phyloP scores from a whole-genome alignment of 2,888 invertebrate genomes.

The Bembecia ichneumoniformis region DNA sequence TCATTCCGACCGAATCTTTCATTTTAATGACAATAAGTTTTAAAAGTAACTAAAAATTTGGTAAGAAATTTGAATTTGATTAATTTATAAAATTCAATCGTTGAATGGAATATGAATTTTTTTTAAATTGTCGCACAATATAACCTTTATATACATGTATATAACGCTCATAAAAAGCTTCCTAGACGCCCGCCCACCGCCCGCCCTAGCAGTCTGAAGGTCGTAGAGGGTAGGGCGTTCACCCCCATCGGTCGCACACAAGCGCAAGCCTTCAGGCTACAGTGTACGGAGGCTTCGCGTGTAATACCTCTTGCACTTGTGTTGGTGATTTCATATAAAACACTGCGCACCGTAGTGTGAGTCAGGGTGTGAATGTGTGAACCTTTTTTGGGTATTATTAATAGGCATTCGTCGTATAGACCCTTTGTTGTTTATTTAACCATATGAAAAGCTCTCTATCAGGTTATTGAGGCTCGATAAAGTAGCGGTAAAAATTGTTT shows the following conservation, averaged over 20 bases:
- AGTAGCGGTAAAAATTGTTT: not conserved
- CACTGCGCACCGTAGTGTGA: constrained; percentile 2
- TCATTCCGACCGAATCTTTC: too few species aligned
- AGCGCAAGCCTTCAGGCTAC: not conserved
- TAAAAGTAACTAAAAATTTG: too few species aligned
- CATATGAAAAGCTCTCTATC: constrained; percentile 7
- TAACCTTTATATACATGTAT: constrained; percentile 1
- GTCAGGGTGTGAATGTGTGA: constrained; percentile 1
- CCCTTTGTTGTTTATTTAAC: constrained; percentile 14
- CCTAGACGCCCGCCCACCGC: constrained; percentile 44
- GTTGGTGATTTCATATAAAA: not conserved
- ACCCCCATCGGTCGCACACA: constrained; percentile 28
- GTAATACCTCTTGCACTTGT: not conserved
- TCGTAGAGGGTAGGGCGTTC: constrained; percentile 52
- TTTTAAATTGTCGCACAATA: not conserved
- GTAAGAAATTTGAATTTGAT: too few species aligned
- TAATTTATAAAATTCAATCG: too few species aligned
- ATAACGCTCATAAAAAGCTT: constrained; percentile 29
- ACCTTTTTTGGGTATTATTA: constrained; percentile 17
- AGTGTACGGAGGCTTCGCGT: not conserved
- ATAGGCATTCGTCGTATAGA: constrained; percentile 14
- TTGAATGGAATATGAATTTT: too few species aligned
- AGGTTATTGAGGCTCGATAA: not conserved
- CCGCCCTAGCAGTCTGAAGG: constrained; percentile 56
- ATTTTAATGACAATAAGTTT: too few species aligned